phyloP scores from a whole-genome alignment of 2,797 vertebrate species.

The Pangasius sanitwongsei region DNA sequence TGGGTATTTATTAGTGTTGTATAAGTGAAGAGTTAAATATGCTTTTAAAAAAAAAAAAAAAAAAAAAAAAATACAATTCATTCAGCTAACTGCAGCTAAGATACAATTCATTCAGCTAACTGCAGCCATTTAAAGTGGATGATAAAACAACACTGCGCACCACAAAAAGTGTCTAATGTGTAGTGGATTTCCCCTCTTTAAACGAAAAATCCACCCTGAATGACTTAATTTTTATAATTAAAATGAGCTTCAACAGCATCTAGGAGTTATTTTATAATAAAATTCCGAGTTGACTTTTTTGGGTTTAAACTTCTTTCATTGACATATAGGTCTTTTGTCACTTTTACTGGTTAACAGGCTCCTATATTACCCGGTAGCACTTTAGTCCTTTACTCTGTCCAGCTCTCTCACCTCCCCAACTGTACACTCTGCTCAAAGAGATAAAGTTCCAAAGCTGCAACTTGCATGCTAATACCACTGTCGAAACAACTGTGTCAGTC shows the following conservation, averaged over 20 bases:
- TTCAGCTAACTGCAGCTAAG: neutral
- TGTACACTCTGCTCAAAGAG: neutral
- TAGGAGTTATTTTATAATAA: neutral
- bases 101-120: neutral
- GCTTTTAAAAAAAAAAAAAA: no score
- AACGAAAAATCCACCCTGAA: constrained; percentile 55
- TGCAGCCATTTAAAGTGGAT: constrained; percentile 13
- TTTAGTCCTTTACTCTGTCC: neutral
- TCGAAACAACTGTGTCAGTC: neutral
- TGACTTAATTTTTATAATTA: neutral
- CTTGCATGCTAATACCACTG: neutral
- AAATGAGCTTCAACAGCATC: neutral
- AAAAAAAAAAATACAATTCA: neutral
- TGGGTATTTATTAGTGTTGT: constrained; percentile 66
- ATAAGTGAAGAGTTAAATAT: constrained; percentile 54
- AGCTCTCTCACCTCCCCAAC: neutral
- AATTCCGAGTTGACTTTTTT: neutral
- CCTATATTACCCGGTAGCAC: neutral
- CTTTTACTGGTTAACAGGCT: neutral
- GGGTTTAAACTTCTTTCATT: neutral
- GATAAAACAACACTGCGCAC: constrained; percentile 36
- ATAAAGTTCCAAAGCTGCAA: neutral
- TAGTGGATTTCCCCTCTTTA: constrained; percentile 45
- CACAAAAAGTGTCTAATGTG: constrained; percentile 57
- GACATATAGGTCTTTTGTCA: no score